These are phyloP conservation scores for Cyphomyrmex costatus DNA, from an alignment of 1,140 invertebrate species.

Conservation along the genomic window DNA sequence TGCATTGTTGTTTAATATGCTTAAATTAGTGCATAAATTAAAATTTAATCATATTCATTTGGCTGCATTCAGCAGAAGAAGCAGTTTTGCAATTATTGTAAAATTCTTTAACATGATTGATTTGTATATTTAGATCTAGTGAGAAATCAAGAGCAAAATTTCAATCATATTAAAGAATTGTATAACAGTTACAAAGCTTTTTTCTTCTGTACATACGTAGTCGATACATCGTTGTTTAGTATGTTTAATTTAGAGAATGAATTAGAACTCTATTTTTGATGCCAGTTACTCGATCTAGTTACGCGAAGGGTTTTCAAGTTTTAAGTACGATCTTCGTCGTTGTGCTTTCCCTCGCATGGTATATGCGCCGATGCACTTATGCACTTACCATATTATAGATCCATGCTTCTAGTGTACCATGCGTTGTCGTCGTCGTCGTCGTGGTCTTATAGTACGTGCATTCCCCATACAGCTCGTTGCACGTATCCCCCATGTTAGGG, in stretches of 20 bases:
- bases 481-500: not conserved
- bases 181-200: no score
- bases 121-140: no score
- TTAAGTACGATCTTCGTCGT: conserved; percentile 1
- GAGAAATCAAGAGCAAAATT: no score
- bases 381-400: conserved; percentile 44
- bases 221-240: not conserved
- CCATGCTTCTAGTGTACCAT: conserved; percentile 16
- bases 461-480: conserved; percentile 1
- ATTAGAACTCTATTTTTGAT: conserved; percentile 3
- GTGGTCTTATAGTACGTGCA: conserved; percentile 2
- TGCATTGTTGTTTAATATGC: no score
- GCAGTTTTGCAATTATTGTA: no score
- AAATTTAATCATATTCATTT: no score
- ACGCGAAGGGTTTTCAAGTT: not conserved
- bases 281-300: not conserved
- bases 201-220: no score
- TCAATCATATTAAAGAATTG: no score
- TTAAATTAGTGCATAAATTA: no score
- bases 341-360: not conserved
- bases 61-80: no score
- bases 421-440: not conserved
- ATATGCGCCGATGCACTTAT: conserved; percentile 43
- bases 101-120: no score
- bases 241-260: conserved; percentile 16